phyloP scores from a whole-genome alignment of 1,140 invertebrate species.

The Papilio polyxenes region DNA sequence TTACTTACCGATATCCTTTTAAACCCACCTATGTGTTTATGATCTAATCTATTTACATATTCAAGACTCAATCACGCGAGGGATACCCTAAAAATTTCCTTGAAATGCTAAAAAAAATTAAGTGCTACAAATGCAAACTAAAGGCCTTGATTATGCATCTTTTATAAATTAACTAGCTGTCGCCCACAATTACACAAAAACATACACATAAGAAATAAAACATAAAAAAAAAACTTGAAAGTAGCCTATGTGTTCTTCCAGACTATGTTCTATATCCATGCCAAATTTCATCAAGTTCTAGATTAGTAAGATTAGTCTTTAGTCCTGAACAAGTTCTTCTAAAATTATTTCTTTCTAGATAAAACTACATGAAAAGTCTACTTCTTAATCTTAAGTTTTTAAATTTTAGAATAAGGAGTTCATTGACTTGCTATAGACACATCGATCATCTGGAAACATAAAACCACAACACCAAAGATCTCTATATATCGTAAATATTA shows the following conservation, averaged over 20 bases:
- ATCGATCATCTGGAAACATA: conserved; percentile 16
- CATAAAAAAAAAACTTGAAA: too few species aligned
- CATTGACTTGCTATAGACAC: not conserved
- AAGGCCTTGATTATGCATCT: too few species aligned
- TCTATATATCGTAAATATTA: conserved; percentile 8
- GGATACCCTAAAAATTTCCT: not conserved
- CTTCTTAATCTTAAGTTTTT: not conserved
- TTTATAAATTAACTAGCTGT: too few species aligned
- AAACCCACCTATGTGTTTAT: conserved; percentile 16
- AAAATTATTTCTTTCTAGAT: too few species aligned
- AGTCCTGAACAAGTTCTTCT: too few species aligned
- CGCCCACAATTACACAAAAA: too few species aligned
- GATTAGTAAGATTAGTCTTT: too few species aligned
- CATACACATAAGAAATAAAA: too few species aligned
- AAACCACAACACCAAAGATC: conserved; percentile 15
- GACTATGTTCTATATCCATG: too few species aligned
- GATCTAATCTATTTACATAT: not conserved
- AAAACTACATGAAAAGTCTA: too few species aligned
- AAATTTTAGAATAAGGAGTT: not conserved
- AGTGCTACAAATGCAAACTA: not conserved
- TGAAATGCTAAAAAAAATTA: not conserved
- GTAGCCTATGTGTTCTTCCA: too few species aligned
- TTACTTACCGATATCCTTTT: conserved; percentile 23
- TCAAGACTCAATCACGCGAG: not conserved
- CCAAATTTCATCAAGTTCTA: too few species aligned